Conservation (phyloP, 2,888 invertebrate species). For the Clepsis dumicolana region DNA sequence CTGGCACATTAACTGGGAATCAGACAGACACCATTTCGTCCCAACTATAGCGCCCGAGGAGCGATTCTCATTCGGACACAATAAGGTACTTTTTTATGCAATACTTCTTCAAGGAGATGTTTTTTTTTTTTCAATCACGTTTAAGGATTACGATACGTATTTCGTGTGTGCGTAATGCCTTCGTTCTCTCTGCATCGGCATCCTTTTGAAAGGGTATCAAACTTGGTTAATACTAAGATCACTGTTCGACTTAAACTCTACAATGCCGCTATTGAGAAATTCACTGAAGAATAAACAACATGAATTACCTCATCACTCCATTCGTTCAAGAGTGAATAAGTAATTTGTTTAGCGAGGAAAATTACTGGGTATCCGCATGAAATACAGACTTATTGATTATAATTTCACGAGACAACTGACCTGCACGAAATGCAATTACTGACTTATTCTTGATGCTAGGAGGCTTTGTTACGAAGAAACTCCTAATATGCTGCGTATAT, state of each 20-base stretch:
- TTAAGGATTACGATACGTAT: conserved; percentile 9
- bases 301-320: conserved; percentile 40
- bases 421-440: conserved; percentile 23
- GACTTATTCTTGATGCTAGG: conserved; percentile 15
- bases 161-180: not conserved
- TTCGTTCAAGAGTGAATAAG: conserved; percentile 36
- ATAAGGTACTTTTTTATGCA: conserved; percentile 71
- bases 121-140: conserved; percentile 7
- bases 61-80: conserved; percentile 65
- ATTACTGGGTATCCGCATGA: conserved; percentile 32
- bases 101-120: conserved; percentile 16
- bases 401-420: conserved; percentile 22
- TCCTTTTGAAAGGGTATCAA: conserved; percentile 22
- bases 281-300: conserved; percentile 31
- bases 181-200: not conserved
- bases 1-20: conserved; percentile 90
- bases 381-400: conserved; percentile 27
- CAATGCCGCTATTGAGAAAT: conserved; percentile 36
- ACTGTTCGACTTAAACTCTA: conserved; percentile 11
- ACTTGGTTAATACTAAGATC: conserved; percentile 9
- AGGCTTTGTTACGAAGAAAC: conserved; percentile 6
- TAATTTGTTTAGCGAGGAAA: conserved; percentile 42
- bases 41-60: conserved; percentile 87
- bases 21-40: conserved; percentile 87
- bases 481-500: conserved; percentile 16